These are phyloP conservation scores for Oopsacas minuta DNA, from an alignment of 37 sponge, comb jelly and placozoan species.

Conservation along the genomic window DNA sequence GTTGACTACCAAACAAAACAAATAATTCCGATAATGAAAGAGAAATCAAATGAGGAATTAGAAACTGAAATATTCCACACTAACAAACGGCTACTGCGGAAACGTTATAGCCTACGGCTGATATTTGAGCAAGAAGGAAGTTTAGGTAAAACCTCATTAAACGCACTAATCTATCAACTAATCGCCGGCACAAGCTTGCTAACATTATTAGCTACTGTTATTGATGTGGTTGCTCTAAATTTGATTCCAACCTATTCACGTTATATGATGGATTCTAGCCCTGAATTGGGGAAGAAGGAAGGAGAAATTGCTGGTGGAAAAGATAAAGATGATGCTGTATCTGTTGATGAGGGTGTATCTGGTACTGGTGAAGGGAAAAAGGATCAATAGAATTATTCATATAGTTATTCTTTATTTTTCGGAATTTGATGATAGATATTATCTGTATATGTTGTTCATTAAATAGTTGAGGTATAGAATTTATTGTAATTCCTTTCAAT, in stretches of 20 bases:
- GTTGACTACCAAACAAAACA: constrained; percentile 48
- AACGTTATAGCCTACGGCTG: constrained; percentile 50
- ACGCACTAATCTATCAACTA: constrained; percentile 43
- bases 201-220: constrained; percentile 61
- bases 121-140: constrained; percentile 62
- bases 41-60: background rate
- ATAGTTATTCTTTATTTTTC: background rate
- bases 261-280: constrained; percentile 16
- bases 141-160: constrained; percentile 45
- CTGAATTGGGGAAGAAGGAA: background rate
- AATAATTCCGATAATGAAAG: constrained; percentile 21
- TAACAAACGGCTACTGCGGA: constrained; percentile 39
- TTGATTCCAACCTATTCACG: constrained; percentile 36
- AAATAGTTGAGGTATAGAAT: background rate
- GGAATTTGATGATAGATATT: background rate
- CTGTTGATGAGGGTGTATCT: background rate
- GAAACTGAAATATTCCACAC: constrained; percentile 13
- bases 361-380: background rate
- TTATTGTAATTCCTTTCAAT: background rate
- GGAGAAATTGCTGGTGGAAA: background rate
- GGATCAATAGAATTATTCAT: background rate
- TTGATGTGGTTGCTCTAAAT: constrained; percentile 54
- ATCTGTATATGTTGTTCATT: background rate
- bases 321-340: background rate
- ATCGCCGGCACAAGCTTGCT: constrained; percentile 58